phyloP scores from a whole-genome alignment of 2,113 vertebrate genomes.

The Actenoides lindsayi region DNA sequence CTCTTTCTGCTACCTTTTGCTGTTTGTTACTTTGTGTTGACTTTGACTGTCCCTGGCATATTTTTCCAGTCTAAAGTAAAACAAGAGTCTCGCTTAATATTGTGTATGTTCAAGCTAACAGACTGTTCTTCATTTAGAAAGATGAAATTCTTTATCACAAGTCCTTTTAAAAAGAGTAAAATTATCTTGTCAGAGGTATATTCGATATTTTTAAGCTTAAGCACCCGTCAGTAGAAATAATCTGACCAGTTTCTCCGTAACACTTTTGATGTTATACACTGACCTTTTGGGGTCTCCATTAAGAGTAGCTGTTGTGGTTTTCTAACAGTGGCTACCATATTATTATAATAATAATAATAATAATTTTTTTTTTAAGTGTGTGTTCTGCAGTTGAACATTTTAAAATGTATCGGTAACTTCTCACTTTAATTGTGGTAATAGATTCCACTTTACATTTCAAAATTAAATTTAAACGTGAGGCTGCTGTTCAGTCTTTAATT shows the following conservation, averaged over 20 bases:
- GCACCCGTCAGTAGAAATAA: conserved; percentile 44
- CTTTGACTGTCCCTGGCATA: conserved; percentile 78
- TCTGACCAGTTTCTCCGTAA: conserved; percentile 48
- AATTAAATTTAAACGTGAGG: conserved; percentile 14
- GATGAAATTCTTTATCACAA: conserved; percentile 58
- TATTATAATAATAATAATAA: not conserved
- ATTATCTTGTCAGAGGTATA: conserved; percentile 61
- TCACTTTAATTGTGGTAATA: conserved; percentile 52
- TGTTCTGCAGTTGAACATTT: conserved; percentile 55
- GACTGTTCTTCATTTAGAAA: conserved; percentile 72
- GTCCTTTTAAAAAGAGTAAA: conserved; percentile 71
- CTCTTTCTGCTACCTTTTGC: conserved; percentile 73
- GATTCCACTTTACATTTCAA: conserved; percentile 56
- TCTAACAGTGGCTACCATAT: conserved; percentile 58
- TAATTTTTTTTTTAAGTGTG: conserved; percentile 31
- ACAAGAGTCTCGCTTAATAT: conserved; percentile 74
- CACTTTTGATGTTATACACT: conserved; percentile 57
- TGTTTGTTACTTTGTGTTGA: conserved; percentile 80
- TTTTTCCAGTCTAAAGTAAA: conserved; percentile 80
- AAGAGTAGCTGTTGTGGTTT: conserved; percentile 64
- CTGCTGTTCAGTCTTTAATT: conserved; percentile 59
- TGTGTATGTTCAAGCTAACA: conserved; percentile 76
- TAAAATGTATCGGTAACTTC: conserved; percentile 34
- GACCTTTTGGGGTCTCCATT: not conserved
- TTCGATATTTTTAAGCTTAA: conserved; percentile 63